Evolutionary conservation across 1,140 invertebrate species (phyloP).

Genomic region (Brachionus koreanus): DNA sequence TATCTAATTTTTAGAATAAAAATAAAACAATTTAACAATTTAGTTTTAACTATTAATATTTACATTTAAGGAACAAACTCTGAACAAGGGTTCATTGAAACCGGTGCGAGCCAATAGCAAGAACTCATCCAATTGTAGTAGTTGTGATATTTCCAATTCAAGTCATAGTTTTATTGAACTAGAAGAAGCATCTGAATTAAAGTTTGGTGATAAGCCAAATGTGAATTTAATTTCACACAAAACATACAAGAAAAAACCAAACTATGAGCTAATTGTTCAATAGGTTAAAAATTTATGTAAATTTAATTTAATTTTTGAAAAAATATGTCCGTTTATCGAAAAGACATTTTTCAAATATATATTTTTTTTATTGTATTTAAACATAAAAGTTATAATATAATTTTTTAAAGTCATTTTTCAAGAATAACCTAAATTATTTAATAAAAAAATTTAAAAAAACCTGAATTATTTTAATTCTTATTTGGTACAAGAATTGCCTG

Average conservation of each 20-base stretch:
- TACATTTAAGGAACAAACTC: not conserved
- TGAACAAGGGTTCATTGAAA: not conserved
- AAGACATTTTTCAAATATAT: no score
- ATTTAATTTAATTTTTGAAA: not conserved
- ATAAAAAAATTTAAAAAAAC: no score
- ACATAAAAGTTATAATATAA: no score
- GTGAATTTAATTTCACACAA: not conserved
- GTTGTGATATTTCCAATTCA: conserved; percentile 24
- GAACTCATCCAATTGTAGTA: conserved; percentile 14
- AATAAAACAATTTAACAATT: no score
- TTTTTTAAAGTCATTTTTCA: no score
- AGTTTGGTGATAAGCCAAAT: conserved; percentile 14
- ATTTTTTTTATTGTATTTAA: no score
- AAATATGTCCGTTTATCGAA: not conserved
- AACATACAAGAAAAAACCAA: conserved; percentile 8
- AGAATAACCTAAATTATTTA: no score
- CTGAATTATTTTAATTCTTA: no score
- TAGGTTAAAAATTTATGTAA: not conserved
- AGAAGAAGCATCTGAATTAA: conserved; percentile 17
- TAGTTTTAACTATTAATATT: not conserved
- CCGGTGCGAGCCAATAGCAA: not conserved
- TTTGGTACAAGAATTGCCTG: no score
- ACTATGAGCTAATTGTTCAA: conserved; percentile 4
- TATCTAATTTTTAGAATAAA: no score
- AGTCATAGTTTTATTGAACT: conserved; percentile 38